Percentiles rank a stretch among this genome's conserved stretches.
phyloP scores from a whole-genome alignment of 2,888 invertebrate genomes.

The Conistra vaccinii region DNA sequence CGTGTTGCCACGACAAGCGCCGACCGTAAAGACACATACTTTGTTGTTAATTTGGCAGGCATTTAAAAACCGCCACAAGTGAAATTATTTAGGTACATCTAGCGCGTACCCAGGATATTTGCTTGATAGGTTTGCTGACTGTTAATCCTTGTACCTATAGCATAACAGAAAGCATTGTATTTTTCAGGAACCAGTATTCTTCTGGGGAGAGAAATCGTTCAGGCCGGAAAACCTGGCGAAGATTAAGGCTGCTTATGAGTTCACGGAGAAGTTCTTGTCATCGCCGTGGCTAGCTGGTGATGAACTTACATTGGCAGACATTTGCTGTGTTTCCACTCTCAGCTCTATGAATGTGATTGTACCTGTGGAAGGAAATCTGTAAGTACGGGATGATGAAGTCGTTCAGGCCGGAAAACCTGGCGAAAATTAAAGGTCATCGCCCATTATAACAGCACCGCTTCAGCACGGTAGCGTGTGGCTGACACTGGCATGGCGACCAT shows the following conservation, averaged over 20 bases:
- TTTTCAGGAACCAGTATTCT: slow-evolving; percentile 75
- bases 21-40: too few relatives aligned
- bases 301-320: slow-evolving; percentile 91
- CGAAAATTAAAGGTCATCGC: too few relatives aligned
- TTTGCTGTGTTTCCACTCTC: slow-evolving; percentile 89
- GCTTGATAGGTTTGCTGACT: background rate
- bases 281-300: slow-evolving; percentile 90
- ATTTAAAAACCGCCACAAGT: too few relatives aligned
- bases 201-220: slow-evolving; percentile 68
- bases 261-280: slow-evolving; percentile 89
- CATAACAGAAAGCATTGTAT: background rate
- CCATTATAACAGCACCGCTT: too few relatives aligned
- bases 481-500: too few relatives aligned
- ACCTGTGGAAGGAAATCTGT: slow-evolving; percentile 77
- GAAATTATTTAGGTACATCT: background rate
- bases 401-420: too few relatives aligned
- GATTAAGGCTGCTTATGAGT: slow-evolving; percentile 72
- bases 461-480: too few relatives aligned
- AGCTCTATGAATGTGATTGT: slow-evolving; percentile 81
- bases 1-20: too few relatives aligned
- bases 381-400: slow-evolving; percentile 63
- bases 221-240: slow-evolving; percentile 72
- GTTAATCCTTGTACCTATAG: background rate
- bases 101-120: background rate
- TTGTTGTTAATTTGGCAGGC: background rate